phyloP scores from a whole-genome alignment of 92 coral and sea anemone species.

The Galaxea fascicularis region DNA sequence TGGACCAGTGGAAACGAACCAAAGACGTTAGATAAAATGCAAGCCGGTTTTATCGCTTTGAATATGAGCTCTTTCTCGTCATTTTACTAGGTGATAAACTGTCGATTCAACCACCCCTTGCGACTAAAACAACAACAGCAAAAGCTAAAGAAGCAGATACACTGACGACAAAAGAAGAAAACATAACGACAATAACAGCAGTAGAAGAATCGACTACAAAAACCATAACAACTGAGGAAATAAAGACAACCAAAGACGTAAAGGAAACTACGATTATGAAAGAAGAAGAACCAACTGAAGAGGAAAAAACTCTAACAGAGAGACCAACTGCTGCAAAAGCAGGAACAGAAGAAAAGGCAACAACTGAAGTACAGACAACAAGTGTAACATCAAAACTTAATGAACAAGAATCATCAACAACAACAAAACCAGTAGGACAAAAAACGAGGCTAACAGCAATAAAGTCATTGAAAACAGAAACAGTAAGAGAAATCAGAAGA shows the following conservation, averaged over 20 bases:
- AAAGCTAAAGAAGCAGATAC: not conserved
- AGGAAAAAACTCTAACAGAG: not conserved
- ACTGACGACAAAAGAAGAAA: too few species aligned
- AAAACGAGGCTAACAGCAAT: not conserved
- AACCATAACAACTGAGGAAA: too few species aligned
- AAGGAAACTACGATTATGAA: too few species aligned
- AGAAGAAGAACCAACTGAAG: not conserved
- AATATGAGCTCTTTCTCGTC: slow-evolving; percentile 25
- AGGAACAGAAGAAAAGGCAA: not conserved
- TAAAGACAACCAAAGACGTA: too few species aligned
- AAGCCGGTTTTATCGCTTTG: not conserved
- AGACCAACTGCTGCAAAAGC: not conserved
- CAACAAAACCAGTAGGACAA: not conserved
- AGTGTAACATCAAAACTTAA: not conserved
- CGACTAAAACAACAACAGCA: slow-evolving; percentile 8
- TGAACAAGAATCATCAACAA: not conserved
- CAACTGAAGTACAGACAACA: not conserved
- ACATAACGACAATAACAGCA: too few species aligned
- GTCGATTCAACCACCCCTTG: slow-evolving; percentile 9
- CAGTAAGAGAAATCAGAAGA: too few species aligned
- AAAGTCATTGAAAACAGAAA: too few species aligned
- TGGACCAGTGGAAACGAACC: too few species aligned
- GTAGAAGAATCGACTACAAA: too few species aligned
- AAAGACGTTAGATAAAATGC: too few species aligned
- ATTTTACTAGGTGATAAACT: slow-evolving; percentile 24